phyloP scores from a whole-genome alignment of 2,888 invertebrate species.

The Himalopsyche kuldschensis region DNA sequence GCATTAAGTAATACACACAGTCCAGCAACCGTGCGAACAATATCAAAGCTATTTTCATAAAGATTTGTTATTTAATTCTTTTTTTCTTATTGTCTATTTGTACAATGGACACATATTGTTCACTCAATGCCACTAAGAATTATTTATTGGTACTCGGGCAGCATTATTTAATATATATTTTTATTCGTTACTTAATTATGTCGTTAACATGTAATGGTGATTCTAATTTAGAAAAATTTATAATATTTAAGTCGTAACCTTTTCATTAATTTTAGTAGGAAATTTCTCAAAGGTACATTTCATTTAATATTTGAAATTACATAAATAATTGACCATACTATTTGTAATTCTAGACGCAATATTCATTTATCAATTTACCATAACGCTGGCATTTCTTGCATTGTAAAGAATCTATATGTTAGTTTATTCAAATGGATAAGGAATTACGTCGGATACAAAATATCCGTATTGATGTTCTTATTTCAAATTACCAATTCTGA shows the following conservation, averaged over 20 bases:
- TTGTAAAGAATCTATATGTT: too few species aligned
- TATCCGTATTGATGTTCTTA: too few species aligned
- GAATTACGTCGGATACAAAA: too few species aligned
- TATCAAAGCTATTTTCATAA: neutral
- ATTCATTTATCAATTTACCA: too few species aligned
- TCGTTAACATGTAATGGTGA: neutral
- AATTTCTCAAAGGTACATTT: too few species aligned
- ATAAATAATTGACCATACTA: too few species aligned
- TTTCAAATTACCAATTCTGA: too few species aligned
- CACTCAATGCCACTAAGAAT: slow-evolving; percentile 18
- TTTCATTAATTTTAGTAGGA: neutral
- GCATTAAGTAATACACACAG: neutral
- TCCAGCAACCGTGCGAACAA: slow-evolving; percentile 14
- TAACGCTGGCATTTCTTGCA: too few species aligned
- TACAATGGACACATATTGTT: slow-evolving; percentile 17
- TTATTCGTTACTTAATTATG: neutral
- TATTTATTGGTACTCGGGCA: neutral
- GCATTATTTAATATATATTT: neutral
- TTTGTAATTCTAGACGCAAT: too few species aligned
- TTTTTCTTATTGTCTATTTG: slow-evolving; percentile 20
- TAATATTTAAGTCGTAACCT: too few species aligned
- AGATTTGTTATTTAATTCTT: neutral
- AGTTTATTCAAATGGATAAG: too few species aligned
- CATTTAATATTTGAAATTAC: too few species aligned
- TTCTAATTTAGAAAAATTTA: neutral